Evolutionary conservation across 2,113 vertebrate genomes (phyloP).

Genomic region (Syngnathoides biaculeatus): DNA sequence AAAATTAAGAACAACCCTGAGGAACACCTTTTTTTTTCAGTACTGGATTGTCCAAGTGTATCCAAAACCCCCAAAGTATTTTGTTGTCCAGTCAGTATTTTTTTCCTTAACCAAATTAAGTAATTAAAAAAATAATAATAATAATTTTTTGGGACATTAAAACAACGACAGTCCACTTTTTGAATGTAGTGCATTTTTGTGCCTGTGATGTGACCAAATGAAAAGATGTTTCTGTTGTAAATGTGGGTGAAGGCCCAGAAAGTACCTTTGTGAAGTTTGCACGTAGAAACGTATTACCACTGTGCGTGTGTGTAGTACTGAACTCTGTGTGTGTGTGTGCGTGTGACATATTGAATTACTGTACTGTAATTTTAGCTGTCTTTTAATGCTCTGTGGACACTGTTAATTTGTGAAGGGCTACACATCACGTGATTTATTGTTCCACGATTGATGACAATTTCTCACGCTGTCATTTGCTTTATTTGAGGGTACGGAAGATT

Average conservation of each 20-base stretch:
- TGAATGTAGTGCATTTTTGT: constrained; percentile 62
- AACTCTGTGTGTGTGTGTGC: constrained; percentile 30
- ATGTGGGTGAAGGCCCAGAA: not conserved
- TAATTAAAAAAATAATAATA: too few relatives aligned
- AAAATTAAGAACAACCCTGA: not conserved
- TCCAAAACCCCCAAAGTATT: too few relatives aligned
- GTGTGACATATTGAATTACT: constrained; percentile 9
- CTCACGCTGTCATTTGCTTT: too few relatives aligned
- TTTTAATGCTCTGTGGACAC: constrained; percentile 16
- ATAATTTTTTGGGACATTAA: too few relatives aligned
- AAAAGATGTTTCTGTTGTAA: not conserved
- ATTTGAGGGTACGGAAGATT: too few relatives aligned
- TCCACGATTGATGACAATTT: constrained; percentile 49
- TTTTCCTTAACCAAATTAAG: too few relatives aligned
- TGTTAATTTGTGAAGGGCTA: constrained; percentile 63
- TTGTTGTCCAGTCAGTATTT: too few relatives aligned
- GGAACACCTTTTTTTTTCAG: too few relatives aligned
- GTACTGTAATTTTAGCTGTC: constrained; percentile 3
- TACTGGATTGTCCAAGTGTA: too few relatives aligned
- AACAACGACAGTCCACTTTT: not conserved
- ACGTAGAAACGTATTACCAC: too few relatives aligned
- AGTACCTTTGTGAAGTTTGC: constrained; percentile 34
- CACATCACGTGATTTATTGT: constrained; percentile 34
- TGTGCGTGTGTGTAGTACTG: not conserved
- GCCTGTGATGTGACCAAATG: constrained; percentile 40